These are phyloP conservation scores for Alloplasta piceator DNA, from an alignment of 2,888 invertebrate species.

Conservation along the genomic window DNA sequence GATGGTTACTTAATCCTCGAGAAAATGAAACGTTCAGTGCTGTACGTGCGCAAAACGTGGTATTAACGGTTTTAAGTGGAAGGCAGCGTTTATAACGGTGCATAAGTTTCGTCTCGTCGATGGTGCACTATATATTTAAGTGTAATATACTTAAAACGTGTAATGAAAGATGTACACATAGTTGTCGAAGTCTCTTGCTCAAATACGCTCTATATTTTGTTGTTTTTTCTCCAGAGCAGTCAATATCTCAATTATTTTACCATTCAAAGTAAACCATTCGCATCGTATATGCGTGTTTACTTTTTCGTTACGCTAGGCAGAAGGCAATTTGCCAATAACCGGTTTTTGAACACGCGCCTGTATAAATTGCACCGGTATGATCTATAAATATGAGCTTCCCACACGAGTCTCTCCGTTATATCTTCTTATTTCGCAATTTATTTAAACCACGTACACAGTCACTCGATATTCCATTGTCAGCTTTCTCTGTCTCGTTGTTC, in stretches of 20 bases:
- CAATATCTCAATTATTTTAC: background rate
- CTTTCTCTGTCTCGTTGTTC: slow-evolving; percentile 5
- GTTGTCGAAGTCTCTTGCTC: background rate
- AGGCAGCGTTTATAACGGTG: slow-evolving; percentile 9
- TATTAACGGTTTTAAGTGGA: slow-evolving; percentile 42
- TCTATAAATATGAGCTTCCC: slow-evolving; percentile 12
- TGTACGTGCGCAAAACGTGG: slow-evolving; percentile 24
- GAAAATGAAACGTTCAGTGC: slow-evolving; percentile 80
- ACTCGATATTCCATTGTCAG: background rate
- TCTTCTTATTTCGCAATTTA: slow-evolving; percentile 1
- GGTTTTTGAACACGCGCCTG: slow-evolving; percentile 31
- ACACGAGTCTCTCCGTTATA: background rate
- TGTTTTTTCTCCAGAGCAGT: background rate
- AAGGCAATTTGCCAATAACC: slow-evolving; percentile 44
- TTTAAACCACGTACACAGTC: background rate
- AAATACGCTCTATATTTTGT: background rate
- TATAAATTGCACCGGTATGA: background rate
- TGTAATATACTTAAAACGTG: background rate
- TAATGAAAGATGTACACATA: background rate
- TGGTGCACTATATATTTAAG: slow-evolving; percentile 6
- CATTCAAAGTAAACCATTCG: slow-evolving; percentile 3
- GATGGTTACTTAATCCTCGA: slow-evolving; percentile 81
- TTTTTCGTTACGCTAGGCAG: slow-evolving; percentile 32
- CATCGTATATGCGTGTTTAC: slow-evolving; percentile 29
- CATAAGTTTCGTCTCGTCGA: slow-evolving; percentile 33